A percentile compares a stretch with the other conserved stretches of the same genome.
phyloP scores from a whole-genome alignment of 2,797 vertebrate genomes.

The Semotilus atromaculatus region DNA sequence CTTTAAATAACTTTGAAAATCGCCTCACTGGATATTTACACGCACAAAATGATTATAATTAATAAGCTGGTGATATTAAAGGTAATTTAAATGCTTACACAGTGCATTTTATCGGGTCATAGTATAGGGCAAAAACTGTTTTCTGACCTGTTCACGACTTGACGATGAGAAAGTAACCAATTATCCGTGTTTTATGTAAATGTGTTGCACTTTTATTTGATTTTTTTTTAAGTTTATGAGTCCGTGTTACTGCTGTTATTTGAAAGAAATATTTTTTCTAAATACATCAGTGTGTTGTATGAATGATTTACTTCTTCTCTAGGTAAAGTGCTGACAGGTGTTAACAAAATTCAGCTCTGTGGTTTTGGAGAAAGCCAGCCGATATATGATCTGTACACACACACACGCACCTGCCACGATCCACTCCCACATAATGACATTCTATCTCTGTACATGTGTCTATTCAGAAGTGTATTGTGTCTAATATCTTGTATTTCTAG shows the following conservation, averaged over 20 bases:
- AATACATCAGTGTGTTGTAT: not conserved
- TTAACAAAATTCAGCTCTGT: not conserved
- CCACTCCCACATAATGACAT: not conserved
- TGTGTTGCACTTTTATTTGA: not conserved
- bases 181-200: not conserved
- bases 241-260: not conserved
- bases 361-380: slow-evolving; percentile 8
- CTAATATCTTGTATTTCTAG: slow-evolving; percentile 30
- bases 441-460: not conserved
- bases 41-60: not conserved
- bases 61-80: not conserved
- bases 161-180: not conserved
- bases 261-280: not conserved
- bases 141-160: not conserved
- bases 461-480: not conserved
- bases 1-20: not conserved
- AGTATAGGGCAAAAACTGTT: not conserved
- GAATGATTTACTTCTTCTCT: not conserved
- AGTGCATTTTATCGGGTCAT: not conserved
- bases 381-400: slow-evolving; percentile 8
- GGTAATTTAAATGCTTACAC: not conserved
- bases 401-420: not conserved
- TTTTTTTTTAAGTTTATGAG: not conserved
- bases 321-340: not conserved
- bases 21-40: not conserved